phyloP scores from a whole-genome alignment of 2,797 vertebrate species.

The Macrochelys suwanniensis region DNA sequence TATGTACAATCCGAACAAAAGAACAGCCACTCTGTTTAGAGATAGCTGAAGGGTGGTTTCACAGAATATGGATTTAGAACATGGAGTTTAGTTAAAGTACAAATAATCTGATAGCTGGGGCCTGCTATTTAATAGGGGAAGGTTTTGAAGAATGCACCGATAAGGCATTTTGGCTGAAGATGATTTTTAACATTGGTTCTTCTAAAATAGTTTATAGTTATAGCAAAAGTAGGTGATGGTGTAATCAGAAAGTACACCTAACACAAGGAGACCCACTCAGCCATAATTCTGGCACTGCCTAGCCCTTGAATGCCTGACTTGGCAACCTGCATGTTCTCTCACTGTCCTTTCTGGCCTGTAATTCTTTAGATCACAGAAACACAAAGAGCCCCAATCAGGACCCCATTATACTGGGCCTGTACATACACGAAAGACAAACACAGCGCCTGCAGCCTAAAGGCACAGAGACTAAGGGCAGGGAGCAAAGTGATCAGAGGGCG shows the following conservation, averaged over 20 bases:
- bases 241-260: background rate
- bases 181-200: background rate
- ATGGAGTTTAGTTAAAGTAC: background rate
- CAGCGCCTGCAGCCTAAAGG: too few species aligned
- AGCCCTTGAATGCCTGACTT: background rate
- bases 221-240: background rate
- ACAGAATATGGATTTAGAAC: background rate
- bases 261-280: background rate
- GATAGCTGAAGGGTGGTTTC: background rate
- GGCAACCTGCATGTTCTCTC: too few species aligned
- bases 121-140: conserved; percentile 2
- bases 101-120: background rate
- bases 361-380: too few species aligned
- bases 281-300: too few species aligned
- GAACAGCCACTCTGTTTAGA: background rate
- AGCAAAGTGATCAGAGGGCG: too few species aligned
- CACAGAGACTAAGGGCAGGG: too few species aligned
- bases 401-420: too few species aligned
- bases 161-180: background rate
- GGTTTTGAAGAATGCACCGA: conserved; percentile 10
- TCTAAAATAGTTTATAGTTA: background rate
- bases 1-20: background rate
- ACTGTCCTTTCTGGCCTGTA: too few species aligned
- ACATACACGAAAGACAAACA: too few species aligned
- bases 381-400: too few species aligned